Conservation (phyloP, 2,888 invertebrate genomes). For the Aporophyla lueneburgensis region DNA sequence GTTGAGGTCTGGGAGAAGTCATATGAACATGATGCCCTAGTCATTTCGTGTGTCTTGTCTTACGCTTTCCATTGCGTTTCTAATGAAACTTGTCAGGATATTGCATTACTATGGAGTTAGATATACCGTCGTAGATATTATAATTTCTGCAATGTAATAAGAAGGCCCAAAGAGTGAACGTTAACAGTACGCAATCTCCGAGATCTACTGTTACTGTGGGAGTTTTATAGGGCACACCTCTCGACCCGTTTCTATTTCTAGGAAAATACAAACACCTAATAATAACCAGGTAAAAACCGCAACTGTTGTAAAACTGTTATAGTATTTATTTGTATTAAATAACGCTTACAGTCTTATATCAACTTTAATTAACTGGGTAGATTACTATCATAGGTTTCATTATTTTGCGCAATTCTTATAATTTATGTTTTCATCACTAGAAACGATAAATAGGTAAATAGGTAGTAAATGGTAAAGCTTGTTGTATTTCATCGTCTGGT, state of each 20-base stretch:
- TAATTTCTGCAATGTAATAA: background rate
- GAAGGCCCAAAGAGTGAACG: background rate
- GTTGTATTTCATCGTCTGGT: constrained; percentile 43
- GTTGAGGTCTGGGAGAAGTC: background rate
- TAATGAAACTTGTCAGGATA: background rate
- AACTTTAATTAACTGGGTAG: background rate
- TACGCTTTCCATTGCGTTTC: background rate
- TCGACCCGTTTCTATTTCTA: background rate
- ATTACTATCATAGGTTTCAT: background rate
- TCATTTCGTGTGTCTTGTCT: background rate
- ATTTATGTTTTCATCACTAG: background rate
- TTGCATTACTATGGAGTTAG: background rate
- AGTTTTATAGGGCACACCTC: background rate
- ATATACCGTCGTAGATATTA: background rate
- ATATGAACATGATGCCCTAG: background rate
- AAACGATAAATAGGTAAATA: background rate
- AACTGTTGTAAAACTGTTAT: background rate
- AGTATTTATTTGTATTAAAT: constrained; percentile 5
- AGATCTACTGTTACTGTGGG: background rate
- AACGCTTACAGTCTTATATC: background rate
- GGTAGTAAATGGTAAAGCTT: constrained; percentile 32
- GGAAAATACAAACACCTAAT: background rate
- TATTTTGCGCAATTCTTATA: background rate
- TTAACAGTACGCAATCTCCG: background rate
- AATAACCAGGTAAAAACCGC: background rate